A percentile compares a stretch with the other conserved stretches of the same genome.
Conservation (phyloP, 2,797 vertebrate species). For the Odontamblyopus lacepedii region DNA sequence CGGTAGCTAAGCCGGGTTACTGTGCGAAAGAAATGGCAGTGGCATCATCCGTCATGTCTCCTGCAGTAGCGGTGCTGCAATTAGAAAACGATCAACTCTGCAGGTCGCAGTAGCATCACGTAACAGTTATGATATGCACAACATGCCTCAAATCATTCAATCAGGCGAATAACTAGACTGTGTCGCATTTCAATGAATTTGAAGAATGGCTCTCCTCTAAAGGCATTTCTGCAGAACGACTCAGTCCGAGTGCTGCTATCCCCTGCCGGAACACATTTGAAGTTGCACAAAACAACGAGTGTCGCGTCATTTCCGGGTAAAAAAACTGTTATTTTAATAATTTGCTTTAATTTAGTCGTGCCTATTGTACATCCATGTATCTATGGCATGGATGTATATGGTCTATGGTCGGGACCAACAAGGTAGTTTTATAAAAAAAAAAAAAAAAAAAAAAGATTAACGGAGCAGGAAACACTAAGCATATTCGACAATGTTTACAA, state of each 20-base stretch:
- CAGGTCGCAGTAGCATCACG: not conserved
- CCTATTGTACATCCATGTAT: too few relatives aligned
- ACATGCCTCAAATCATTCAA: not conserved
- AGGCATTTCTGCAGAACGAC: not conserved
- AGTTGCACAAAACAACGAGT: constrained; percentile 56
- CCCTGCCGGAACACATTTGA: constrained; percentile 39
- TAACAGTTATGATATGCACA: constrained; percentile 9
- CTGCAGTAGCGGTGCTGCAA: constrained; percentile 21
- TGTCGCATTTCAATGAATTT: not conserved
- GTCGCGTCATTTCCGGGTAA: constrained; percentile 44
- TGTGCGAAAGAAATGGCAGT: constrained; percentile 12
- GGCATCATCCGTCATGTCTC: constrained; percentile 40
- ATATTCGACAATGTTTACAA: not conserved
- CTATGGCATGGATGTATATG: too few relatives aligned
- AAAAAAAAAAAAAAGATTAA: too few relatives aligned
- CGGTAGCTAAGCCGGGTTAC: constrained; percentile 25
- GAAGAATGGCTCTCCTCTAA: not conserved
- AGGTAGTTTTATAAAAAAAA: too few relatives aligned
- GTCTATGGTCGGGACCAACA: too few relatives aligned
- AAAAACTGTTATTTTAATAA: not conserved
- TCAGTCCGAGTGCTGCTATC: constrained; percentile 12
- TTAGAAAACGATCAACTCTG: constrained; percentile 15
- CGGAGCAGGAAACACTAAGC: too few relatives aligned
- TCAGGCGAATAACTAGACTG: constrained; percentile 2
- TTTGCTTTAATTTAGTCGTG: not conserved